Base-by-base conservation (phyloP, 2,113 vertebrate species). In the Epinephelus lanceolatus region DNA sequence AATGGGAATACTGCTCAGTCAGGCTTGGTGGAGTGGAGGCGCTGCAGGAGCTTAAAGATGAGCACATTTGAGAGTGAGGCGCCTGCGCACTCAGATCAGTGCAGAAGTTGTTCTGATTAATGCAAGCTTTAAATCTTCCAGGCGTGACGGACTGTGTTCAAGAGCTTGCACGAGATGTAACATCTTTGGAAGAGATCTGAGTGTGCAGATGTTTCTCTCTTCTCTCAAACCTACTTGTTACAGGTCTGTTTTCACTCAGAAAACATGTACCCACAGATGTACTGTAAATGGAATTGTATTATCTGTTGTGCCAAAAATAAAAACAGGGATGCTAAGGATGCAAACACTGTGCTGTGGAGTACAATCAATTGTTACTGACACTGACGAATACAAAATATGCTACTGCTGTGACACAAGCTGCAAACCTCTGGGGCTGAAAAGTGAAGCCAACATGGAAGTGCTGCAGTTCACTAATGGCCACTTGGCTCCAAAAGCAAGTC, bases 41-140 rank as follows among this genome's bases (percentile, higher is more conserved):
- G 30, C 56, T 78, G 0, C 56, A 75, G 0, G n/a, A 80, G 69
- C 56, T 80, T 78, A 61, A 57, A 83, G 12, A 33, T 19, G 51
- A 52, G 30, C 30, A 19, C 45, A 56, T 57, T 12, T 19, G 40
- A 73, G 40, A 60, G 56, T 53, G 10, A 76, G 52, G 9, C 14
- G 14, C n/a, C 33, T 15, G 14, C 66, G 19, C 27, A 59, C 71
- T 73, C 33, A 42, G 65, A 76, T 52, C 63, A 33, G 42, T 55
- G 21, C 52, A 59, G 51, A 82, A 12, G 37, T 72, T 0, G 4
- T 23, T 68, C 19, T 55, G 14, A 88, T 68, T 71, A 70, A 53
- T 63, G 47, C 27, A 19, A 37, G 19, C 33, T 84, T 61, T 72
- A 52, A 74, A 72, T 84, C 68, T 61, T 77, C 37, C 47, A 53